These are phyloP conservation scores for Danaus plexippus DNA, from an alignment of 1,140 invertebrate species.

Conservation along the genomic window DNA sequence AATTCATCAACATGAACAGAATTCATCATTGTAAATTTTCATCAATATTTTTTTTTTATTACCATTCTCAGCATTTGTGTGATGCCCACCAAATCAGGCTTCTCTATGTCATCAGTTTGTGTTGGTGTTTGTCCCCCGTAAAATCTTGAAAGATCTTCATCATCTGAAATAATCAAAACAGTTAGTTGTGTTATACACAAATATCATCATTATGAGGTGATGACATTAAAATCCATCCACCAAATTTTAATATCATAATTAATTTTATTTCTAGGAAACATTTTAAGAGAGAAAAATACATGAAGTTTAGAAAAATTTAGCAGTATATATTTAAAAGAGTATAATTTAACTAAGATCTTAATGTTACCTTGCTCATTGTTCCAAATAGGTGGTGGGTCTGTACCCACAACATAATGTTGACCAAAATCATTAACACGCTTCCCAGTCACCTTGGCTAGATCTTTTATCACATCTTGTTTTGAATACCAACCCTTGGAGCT, in stretches of 20 bases:
- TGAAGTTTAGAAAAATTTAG: too few species aligned
- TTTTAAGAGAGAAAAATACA: too few species aligned
- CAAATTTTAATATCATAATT: too few species aligned
- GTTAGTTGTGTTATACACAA: too few species aligned
- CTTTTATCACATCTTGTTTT: conserved; percentile 33
- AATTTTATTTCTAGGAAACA: too few species aligned
- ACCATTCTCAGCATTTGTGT: conserved; percentile 33
- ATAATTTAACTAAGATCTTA: not conserved
- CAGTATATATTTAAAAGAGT: conserved; percentile 1
- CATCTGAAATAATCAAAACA: conserved; percentile 14
- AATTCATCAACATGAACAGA: too few species aligned
- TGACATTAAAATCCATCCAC: too few species aligned
- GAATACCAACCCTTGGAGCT: conserved; percentile 25
- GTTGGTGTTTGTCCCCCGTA: conserved; percentile 6
- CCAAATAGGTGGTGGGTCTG: conserved; percentile 28
- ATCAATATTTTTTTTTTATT: conserved; percentile 13
- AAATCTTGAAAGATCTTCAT: conserved; percentile 15
- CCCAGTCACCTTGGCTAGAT: conserved; percentile 29
- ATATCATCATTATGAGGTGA: too few species aligned
- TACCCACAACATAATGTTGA: conserved; percentile 22
- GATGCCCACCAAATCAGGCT: conserved; percentile 34
- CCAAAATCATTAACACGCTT: conserved; percentile 18
- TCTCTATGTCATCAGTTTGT: not conserved
- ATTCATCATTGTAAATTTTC: not conserved
- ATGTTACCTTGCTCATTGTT: conserved; percentile 16